phyloP scores from a whole-genome alignment of 2,113 vertebrate species.

The Cranoglanis bouderius region DNA sequence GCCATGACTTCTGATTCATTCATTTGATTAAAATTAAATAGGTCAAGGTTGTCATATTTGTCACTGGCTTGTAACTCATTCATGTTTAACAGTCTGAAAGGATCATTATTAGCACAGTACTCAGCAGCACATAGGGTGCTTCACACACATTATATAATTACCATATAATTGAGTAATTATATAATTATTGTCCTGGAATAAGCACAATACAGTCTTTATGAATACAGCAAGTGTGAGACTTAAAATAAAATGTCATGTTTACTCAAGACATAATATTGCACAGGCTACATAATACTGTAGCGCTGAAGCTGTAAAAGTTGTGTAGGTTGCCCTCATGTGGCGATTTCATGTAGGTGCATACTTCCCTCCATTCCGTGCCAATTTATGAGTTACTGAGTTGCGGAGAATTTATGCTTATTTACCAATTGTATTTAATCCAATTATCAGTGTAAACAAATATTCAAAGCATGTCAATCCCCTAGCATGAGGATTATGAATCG shows the following conservation, averaged over 20 bases:
- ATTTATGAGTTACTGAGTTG: neutral
- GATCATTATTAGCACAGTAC: neutral
- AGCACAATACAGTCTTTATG: neutral
- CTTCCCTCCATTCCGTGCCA: slow-evolving; percentile 44
- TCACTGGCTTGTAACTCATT: neutral
- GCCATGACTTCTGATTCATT: neutral
- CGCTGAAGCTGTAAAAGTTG: neutral
- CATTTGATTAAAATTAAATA: neutral
- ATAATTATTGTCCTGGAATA: neutral
- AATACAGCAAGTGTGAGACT: neutral
- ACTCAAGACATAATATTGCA: neutral
- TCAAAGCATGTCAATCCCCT: neutral
- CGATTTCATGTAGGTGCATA: neutral
- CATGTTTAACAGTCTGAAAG: neutral
- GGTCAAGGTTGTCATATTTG: neutral
- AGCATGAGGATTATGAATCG: neutral
- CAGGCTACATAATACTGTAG: neutral
- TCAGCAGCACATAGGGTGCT: too few relatives aligned
- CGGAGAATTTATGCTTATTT: neutral
- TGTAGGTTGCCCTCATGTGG: slow-evolving; percentile 36
- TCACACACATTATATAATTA: neutral
- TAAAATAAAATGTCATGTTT: neutral
- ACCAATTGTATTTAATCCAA: neutral
- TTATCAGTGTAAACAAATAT: neutral
- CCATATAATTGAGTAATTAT: neutral